These are phyloP conservation scores for Geotria australis DNA, from an alignment of 2,797 vertebrate species.

Conservation along the genomic window DNA sequence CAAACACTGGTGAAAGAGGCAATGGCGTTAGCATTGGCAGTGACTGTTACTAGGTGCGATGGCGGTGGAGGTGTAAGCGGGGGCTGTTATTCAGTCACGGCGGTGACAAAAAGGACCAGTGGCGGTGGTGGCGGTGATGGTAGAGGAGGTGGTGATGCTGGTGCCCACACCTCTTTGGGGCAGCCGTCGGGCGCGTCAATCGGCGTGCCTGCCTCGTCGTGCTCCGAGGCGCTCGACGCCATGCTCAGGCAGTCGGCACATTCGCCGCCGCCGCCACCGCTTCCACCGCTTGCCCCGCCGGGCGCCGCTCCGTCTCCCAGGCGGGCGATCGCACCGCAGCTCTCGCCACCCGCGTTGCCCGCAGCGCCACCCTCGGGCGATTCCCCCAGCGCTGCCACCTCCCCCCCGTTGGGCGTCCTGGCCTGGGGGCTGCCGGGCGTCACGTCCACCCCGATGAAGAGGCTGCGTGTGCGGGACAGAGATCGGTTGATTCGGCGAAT, in stretches of 20 bases:
- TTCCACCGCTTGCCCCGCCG: background rate
- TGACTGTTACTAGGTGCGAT: too few species aligned
- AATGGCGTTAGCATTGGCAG: too few species aligned
- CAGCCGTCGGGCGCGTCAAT: conserved; percentile 17
- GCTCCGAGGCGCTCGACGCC: conserved; percentile 47
- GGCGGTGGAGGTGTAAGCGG: too few species aligned
- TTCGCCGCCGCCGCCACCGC: conserved; percentile 38
- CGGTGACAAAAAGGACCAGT: too few species aligned
- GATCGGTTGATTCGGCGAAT: too few species aligned
- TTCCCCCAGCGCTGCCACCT: background rate
- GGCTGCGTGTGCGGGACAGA: conserved; percentile 10
- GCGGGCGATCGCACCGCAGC: background rate
- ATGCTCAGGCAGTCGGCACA: conserved; percentile 70
- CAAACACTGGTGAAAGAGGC: too few species aligned
- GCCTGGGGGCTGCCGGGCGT: conserved; percentile 22
- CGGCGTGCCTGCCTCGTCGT: conserved; percentile 17
- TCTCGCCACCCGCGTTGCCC: too few species aligned
- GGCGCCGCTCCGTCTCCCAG: background rate
- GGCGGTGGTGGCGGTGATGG: too few species aligned
- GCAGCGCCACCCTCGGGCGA: background rate
- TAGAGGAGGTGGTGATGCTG: too few species aligned
- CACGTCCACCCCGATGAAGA: conserved; percentile 40
- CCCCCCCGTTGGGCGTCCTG: conserved; percentile 8
- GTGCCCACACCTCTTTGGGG: conserved; percentile 34
- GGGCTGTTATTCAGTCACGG: too few species aligned